Evolutionary conservation across 2,797 vertebrate genomes (phyloP).

Genomic region (Malacoraja senta): DNA sequence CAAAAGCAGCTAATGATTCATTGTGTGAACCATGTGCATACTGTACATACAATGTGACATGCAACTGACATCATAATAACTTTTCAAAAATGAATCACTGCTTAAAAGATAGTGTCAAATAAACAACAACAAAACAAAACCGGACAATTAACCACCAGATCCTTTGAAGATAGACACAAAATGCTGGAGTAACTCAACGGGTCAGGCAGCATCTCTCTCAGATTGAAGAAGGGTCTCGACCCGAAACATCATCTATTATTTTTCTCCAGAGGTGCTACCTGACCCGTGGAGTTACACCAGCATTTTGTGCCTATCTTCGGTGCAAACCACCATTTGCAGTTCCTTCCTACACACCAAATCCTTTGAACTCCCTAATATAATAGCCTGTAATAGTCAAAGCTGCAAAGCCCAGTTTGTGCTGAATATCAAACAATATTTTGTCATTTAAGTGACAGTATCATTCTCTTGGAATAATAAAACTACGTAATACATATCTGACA

Average conservation of each 20-base stretch:
- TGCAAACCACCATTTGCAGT: too few relatives aligned
- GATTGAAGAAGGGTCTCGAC: too few relatives aligned
- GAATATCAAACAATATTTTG: background rate
- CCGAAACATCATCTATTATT: too few relatives aligned
- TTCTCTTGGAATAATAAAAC: background rate
- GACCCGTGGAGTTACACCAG: too few relatives aligned
- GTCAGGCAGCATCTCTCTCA: too few relatives aligned
- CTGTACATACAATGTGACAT: background rate
- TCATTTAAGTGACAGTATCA: background rate
- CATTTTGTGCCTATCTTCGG: too few relatives aligned
- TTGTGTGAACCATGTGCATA: background rate
- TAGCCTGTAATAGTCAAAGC: background rate
- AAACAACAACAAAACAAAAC: background rate
- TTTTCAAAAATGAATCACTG: background rate
- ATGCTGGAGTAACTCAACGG: too few relatives aligned
- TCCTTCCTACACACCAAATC: background rate
- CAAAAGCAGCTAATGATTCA: background rate
- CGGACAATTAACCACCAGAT: too few relatives aligned
- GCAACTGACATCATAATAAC: background rate
- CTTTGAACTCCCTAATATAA: background rate
- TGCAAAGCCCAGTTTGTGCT: background rate
- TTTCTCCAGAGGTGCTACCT: too few relatives aligned
- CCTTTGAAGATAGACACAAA: too few relatives aligned
- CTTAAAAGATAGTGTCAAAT: background rate
- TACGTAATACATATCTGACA: background rate